Evolutionary conservation across 2,113 vertebrate species (phyloP), one percentile per base, ranked within the genome.

Genomic region (Empidonax alnorum): DNA sequence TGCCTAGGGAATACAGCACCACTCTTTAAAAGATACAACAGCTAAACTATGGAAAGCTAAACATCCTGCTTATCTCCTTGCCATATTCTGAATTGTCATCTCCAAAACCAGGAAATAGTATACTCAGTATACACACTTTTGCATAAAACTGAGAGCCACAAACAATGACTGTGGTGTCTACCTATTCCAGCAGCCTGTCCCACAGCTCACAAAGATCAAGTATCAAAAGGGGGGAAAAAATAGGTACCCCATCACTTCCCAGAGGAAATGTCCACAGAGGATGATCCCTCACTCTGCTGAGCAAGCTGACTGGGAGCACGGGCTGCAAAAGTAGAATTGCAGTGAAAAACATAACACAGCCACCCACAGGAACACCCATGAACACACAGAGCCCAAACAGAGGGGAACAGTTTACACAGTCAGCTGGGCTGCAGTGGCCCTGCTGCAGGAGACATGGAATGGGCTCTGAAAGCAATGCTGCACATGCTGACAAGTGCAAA

Each of bases 1-100:
- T 94, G 84, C 74, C 87, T 87, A 77, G 81, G 67, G 42, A 87
- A 89, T 62, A 62, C 22, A 93, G 71, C 55, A 91, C 39, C 63
- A 59, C 46, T 71, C 87, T 66, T 42, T 62, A 35, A 80, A 93
- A 85, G 50, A 56, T 4, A 37, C 4, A 58, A 71, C 30, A 65
- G 20, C 52, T 52, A n/a, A 88, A 71, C 42, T 52, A 18, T 17
- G 30, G 56, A 93, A 91, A 89, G 80, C 59, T 46, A 79, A 91
- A 42, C 30, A 88, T 74, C 30, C 75, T 91, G 61, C 67, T 62
- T 87, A 69, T 69, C 83, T 93, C 59, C 50, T 62, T 75, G 62
- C 85, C 58, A 84, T 65, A 42, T 63, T 61, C 80, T 83, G 30
- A 83, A 59, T 46, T 62, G 53, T 22, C 25, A 61, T 33, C 72